Evolutionary conservation across 2,113 vertebrate genomes (phyloP).

Genomic region (Poecilia latipinna): DNA sequence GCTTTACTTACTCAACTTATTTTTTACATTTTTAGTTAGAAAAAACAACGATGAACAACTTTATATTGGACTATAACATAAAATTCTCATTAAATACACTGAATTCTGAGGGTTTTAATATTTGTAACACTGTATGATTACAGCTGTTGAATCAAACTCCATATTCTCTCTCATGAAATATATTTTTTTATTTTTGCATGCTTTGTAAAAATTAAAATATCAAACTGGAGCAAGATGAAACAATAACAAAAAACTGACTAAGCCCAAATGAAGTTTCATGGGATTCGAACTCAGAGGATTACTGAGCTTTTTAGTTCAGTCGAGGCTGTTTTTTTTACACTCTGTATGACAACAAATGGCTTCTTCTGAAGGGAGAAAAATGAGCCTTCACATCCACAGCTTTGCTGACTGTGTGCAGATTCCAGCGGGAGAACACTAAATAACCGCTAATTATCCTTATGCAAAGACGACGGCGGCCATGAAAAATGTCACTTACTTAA

Average conservation of each 20-base stretch:
- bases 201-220: conserved; percentile 10
- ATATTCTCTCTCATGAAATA: neutral
- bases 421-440: conserved; percentile 11
- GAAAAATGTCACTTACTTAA: conserved; percentile 15
- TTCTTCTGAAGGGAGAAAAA: conserved; percentile 31
- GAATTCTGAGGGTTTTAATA: neutral
- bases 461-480: conserved; percentile 13
- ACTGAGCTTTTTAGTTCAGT: conserved; percentile 7
- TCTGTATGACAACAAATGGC: conserved; percentile 21
- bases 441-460: conserved; percentile 39
- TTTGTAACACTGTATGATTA: neutral
- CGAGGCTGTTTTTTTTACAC: conserved; percentile 7
- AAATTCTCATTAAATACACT: neutral
- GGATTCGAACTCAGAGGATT: conserved; percentile 5
- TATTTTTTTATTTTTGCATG: neutral
- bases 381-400: conserved; percentile 6
- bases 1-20: neutral
- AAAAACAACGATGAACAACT: neutral
- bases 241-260: conserved; percentile 5
- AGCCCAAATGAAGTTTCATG: conserved; percentile 19
- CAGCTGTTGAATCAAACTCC: neutral
- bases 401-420: conserved; percentile 2
- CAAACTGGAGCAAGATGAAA: conserved; percentile 11
- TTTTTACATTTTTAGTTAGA: too few relatives aligned
- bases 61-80: neutral